A percentile compares a stretch with the other conserved stretches of the same genome.
Evolutionary conservation across 1,140 invertebrate genomes (phyloP).

Genomic region (Macrocentrus cingulum): DNA sequence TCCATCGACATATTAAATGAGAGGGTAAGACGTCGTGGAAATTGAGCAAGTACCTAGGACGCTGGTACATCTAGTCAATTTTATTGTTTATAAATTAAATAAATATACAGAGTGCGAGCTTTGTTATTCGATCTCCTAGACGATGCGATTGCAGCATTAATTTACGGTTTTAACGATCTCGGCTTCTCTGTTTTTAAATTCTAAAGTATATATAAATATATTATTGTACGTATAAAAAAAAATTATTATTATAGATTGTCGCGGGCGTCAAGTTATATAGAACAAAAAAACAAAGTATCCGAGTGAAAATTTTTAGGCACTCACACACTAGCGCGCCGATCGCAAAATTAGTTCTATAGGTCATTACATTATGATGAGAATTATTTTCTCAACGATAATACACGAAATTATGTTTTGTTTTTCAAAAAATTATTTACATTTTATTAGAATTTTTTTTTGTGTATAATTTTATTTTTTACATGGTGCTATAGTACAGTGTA

Average conservation of each 20-base stretch:
- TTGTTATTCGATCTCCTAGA: slow-evolving; percentile 14
- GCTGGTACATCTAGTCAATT: slow-evolving; percentile 24
- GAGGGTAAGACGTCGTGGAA: neutral
- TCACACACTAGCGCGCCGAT: too few species aligned
- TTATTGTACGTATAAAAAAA: neutral
- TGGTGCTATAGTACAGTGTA: too few species aligned
- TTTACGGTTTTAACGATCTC: neutral
- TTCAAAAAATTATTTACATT: too few species aligned
- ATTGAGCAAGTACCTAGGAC: neutral
- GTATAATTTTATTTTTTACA: too few species aligned
- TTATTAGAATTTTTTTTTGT: too few species aligned
- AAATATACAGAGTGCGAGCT: slow-evolving; percentile 7
- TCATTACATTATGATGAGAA: too few species aligned
- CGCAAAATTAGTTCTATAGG: too few species aligned
- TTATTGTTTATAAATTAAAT: slow-evolving; percentile 1
- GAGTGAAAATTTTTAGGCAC: too few species aligned
- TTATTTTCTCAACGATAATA: too few species aligned
- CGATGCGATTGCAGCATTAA: neutral
- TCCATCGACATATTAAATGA: slow-evolving; percentile 45
- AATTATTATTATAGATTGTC: neutral
- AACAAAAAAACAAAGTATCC: neutral
- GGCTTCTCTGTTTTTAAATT: neutral
- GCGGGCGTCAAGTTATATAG: neutral
- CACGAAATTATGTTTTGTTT: too few species aligned
- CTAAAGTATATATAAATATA: slow-evolving; percentile 7